Evolutionary conservation across 2,888 invertebrate genomes (phyloP).

Genomic region (Diabrotica balteata): DNA sequence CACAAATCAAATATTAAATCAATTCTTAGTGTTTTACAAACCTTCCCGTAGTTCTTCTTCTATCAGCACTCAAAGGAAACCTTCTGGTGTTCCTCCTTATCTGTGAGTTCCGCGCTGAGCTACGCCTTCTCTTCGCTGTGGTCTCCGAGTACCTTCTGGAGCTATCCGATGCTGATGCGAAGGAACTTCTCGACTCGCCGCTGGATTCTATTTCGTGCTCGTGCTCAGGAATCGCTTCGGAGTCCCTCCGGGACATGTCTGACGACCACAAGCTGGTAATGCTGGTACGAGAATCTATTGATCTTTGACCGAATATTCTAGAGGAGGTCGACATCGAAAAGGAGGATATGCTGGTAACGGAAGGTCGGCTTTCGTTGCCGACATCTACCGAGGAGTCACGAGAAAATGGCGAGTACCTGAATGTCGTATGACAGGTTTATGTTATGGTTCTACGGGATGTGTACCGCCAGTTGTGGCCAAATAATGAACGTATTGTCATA

Average conservation of each 20-base stretch:
- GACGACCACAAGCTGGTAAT: conserved; percentile 58
- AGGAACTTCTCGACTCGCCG: conserved; percentile 53
- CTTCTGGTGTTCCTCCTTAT: conserved; percentile 63
- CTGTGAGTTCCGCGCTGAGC: conserved; percentile 55
- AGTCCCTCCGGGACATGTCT: conserved; percentile 50
- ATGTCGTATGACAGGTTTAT: conserved; percentile 3
- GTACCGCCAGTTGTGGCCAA: neutral
- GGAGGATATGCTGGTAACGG: conserved; percentile 59
- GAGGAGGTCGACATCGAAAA: conserved; percentile 60
- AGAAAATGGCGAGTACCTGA: conserved; percentile 56
- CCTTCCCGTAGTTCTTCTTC: conserved; percentile 72
- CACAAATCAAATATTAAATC: too few relatives aligned
- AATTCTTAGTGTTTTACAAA: conserved; percentile 50
- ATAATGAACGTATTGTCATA: conserved; percentile 1
- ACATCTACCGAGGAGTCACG: conserved; percentile 59
- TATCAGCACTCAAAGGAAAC: conserved; percentile 64
- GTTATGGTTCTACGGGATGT: neutral
- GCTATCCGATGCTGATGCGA: conserved; percentile 55
- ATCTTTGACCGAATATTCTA: conserved; percentile 59
- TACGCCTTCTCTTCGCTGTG: conserved; percentile 51
- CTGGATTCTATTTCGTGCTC: conserved; percentile 53
- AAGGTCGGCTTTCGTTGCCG: conserved; percentile 58
- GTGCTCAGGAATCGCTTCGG: conserved; percentile 60
- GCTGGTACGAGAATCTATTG: conserved; percentile 59
- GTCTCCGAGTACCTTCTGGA: conserved; percentile 55